Evolutionary conservation across 2,113 vertebrate genomes (phyloP).

Genomic region (Hyaena hyaena): DNA sequence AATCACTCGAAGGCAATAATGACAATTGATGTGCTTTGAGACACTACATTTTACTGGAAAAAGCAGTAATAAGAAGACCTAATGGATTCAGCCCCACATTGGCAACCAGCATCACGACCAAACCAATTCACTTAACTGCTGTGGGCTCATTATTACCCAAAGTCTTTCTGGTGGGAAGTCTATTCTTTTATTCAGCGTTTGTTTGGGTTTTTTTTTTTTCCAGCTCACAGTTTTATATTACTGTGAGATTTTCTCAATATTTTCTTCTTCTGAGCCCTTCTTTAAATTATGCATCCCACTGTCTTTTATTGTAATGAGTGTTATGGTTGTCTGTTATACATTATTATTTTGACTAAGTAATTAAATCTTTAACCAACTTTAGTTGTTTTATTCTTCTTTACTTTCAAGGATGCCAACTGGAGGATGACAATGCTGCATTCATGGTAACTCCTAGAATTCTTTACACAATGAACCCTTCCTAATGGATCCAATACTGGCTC

Average conservation of each 20-base stretch:
- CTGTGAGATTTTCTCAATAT: background rate
- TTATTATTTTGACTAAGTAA: slow-evolving; percentile 3
- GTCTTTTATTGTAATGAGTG: background rate
- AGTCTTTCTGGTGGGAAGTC: background rate
- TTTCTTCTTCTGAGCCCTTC: background rate
- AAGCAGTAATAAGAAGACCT: background rate
- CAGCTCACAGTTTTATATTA: background rate
- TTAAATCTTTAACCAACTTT: background rate
- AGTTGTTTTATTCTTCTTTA: background rate
- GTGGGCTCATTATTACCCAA: background rate
- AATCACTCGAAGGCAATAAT: background rate
- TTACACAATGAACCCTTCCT: background rate
- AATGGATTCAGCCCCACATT: background rate
- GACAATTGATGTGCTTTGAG: background rate
- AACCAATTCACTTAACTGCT: background rate
- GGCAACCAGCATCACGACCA: background rate
- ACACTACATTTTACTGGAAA: background rate
- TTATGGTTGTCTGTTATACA: background rate
- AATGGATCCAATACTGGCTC: background rate
- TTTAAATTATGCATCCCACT: slow-evolving; percentile 20
- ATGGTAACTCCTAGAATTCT: background rate
- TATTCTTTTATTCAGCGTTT: background rate
- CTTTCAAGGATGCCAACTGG: background rate
- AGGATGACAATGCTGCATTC: background rate
- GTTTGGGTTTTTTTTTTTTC: background rate